Evolutionary conservation across 2,888 invertebrate species (phyloP), one percentile per base, ranked within the genome.

Genomic region (Galeruca laticollis): DNA sequence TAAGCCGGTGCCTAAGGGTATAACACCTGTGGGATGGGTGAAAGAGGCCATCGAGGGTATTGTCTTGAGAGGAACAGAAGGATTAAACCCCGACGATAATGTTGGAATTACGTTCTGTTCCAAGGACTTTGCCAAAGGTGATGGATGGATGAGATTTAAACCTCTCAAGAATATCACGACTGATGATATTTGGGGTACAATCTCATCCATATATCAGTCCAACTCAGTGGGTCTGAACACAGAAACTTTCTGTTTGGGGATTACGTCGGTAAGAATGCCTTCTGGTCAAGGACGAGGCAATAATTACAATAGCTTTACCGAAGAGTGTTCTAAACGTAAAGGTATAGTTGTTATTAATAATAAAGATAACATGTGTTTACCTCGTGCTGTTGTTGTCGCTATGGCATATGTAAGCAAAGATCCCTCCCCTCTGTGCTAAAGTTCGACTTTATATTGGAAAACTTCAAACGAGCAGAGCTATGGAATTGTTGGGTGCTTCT

Each of bases 101-200:
- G 31, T 61, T 2, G 68, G 61, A 2, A 47, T 66, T 31, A 60
- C 9, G 5, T 60, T 60, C 51, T 31, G 66, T 43, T 40, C 47
- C 20, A 31, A 54, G 11, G 26, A 60, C 3, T 60, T 67, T 57
- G 6, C 18, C 1, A n/a, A 52, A 1, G 52, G 59, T 11, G 15
- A 37, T 21, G 60, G 61, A 10, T 52, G 61, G 49, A 13, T 66
- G 35, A 97, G 21, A 1, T 60, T 56, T 20, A 57, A 47, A 47
- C 47, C 18, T 2, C 59, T 47, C 0, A 15, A 15, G 10, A 51
- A 66, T n/a, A 49, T 66, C 11, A 35, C 47, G 1, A 13, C 8
- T 11, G 51, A 60, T 2, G 60, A 35, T 31, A 20, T 66, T 11
- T 51, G n/a, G n/a, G n/a, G n/a, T n/a, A n/a, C n/a, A n/a, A n/a